Conservation (phyloP, 2,797 vertebrate genomes). For the Mormyrus proboscirostris region DNA sequence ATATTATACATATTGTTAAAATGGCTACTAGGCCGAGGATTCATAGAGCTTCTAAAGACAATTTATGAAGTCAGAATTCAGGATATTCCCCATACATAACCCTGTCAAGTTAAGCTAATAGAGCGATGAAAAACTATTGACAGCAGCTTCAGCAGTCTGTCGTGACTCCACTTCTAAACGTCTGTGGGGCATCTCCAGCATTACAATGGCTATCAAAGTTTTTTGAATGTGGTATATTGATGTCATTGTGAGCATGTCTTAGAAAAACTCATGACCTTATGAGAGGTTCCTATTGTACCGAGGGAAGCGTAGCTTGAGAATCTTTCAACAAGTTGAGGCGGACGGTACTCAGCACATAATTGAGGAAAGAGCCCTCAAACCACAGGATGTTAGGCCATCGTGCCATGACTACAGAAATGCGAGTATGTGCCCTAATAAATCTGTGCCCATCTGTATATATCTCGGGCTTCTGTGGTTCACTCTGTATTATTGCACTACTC, state of each 20-base stretch:
- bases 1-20: not conserved
- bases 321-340: not conserved
- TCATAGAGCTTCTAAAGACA: not conserved
- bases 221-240: not conserved
- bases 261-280: not conserved
- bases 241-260: not conserved
- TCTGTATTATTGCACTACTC: not conserved
- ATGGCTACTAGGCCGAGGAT: not conserved
- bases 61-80: not conserved
- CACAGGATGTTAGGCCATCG: not conserved
- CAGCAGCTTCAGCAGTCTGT: not conserved
- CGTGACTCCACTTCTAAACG: not conserved
- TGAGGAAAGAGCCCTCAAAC: not conserved
- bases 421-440: not conserved
- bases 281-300: not conserved
- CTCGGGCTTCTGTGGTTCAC: not conserved
- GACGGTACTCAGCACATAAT: not conserved
- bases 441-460: not conserved
- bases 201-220: not conserved
- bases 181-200: not conserved
- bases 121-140: not conserved
- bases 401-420: not conserved
- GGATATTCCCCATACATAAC: not conserved
- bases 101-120: not conserved
- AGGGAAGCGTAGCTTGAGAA: not conserved